Percentiles rank a stretch among this genome's conserved stretches.
Evolutionary conservation across 1,140 invertebrate genomes (phyloP).

Genomic region (Anoplophora glabripennis): DNA sequence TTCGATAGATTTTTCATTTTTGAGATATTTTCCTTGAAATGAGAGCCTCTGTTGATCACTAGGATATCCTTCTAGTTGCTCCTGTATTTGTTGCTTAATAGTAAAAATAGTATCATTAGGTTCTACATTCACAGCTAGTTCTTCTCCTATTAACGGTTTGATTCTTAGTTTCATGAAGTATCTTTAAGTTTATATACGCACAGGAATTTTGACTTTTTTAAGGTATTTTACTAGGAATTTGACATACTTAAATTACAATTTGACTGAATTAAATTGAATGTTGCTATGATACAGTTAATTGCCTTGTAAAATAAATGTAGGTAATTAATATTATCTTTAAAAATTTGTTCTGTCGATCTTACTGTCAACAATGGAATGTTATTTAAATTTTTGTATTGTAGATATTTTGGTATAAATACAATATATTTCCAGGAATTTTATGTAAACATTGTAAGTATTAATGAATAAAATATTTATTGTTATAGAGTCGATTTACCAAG

Average conservation of each 20-base stretch:
- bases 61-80: slow-evolving; percentile 35
- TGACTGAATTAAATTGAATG: no score
- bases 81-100: slow-evolving; percentile 41
- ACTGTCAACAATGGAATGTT: no score
- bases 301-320: no score
- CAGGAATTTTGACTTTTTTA: slow-evolving; percentile 3
- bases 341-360: no score
- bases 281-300: no score
- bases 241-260: no score
- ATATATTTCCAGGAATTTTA: no score
- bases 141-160: slow-evolving; percentile 30
- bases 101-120: slow-evolving; percentile 33
- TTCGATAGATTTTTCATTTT: slow-evolving; percentile 38
- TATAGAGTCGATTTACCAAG: slow-evolving; percentile 55
- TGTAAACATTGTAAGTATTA: no score
- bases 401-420: no score
- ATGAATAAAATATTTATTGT: slow-evolving; percentile 12
- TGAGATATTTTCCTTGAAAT: slow-evolving; percentile 40
- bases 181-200: background rate
- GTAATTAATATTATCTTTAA: no score
- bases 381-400: no score
- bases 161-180: slow-evolving; percentile 22
- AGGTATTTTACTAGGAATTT: no score
- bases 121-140: slow-evolving; percentile 39
- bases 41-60: slow-evolving; percentile 39